Evolutionary conservation across 53 echinoderm and acorn worm species (phyloP).

Genomic region (Astropecten irregularis): DNA sequence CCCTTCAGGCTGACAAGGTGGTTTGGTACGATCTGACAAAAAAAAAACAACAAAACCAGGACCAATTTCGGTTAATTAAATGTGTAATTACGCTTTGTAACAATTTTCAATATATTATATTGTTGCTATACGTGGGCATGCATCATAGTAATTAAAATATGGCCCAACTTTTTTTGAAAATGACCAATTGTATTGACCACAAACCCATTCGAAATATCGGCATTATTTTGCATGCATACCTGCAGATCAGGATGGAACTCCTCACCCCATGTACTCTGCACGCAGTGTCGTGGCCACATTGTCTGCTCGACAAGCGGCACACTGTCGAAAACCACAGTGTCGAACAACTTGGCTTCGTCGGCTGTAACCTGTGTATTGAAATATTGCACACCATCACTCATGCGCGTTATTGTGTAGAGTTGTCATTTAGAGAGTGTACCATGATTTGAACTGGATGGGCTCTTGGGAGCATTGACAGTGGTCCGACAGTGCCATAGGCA

Average conservation of each 20-base stretch:
- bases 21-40: conserved; percentile 61
- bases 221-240: too few species aligned
- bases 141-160: not conserved
- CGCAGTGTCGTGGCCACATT: conserved; percentile 92
- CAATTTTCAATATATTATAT: not conserved
- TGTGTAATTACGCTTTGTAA: too few species aligned
- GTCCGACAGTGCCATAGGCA: too few species aligned
- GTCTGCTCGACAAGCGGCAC: conserved; percentile 67
- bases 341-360: conserved; percentile 73
- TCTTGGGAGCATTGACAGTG: too few species aligned
- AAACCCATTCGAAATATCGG: too few species aligned
- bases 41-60: too few species aligned
- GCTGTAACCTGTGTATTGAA: conserved; percentile 78
- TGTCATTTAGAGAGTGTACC: too few species aligned
- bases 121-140: not conserved
- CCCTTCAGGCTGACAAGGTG: conserved; percentile 70
- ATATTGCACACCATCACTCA: too few species aligned
- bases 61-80: too few species aligned
- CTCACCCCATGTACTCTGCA: conserved; percentile 72
- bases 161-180: not conserved
- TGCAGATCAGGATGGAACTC: conserved; percentile 77
- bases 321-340: conserved; percentile 72
- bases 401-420: too few species aligned
- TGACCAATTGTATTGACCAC: too few species aligned
- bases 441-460: too few species aligned